Percentiles rank a stretch among this genome's conserved stretches.
Conservation (phyloP, 2,113 vertebrate species). For the Cygnus atratus region DNA sequence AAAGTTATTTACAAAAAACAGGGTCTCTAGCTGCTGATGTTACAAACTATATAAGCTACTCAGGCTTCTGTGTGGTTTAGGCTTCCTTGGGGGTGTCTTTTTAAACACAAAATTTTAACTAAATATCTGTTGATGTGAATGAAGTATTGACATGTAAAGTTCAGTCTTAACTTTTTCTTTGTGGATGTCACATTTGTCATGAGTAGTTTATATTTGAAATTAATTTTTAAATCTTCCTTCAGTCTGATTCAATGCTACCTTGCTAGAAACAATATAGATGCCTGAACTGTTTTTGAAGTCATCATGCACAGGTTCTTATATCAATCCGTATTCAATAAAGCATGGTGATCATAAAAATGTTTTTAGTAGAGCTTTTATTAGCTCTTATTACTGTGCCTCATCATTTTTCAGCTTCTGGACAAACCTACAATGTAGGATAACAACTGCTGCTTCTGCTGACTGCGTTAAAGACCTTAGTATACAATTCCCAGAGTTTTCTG, state of each 20-base stretch:
- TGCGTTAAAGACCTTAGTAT: not conserved
- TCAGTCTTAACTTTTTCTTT: not conserved
- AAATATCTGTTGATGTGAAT: not conserved
- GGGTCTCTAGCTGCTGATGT: not conserved
- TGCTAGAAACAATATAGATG: not conserved
- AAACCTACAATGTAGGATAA: not conserved
- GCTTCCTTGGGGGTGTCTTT: not conserved
- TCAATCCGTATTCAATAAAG: not conserved
- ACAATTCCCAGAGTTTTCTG: not conserved
- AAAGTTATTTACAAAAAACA: not conserved
- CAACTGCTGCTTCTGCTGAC: not conserved
- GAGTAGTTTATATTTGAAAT: not conserved
- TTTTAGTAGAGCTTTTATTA: not conserved
- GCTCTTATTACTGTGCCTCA: not conserved
- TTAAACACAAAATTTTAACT: not conserved
- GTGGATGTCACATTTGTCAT: not conserved
- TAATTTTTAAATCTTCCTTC: not conserved
- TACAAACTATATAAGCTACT: not conserved
- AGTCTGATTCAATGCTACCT: not conserved
- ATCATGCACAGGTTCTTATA: not conserved
- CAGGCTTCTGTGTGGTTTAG: not conserved
- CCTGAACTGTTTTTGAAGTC: not conserved
- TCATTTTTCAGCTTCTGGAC: not conserved
- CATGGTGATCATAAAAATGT: not conserved
- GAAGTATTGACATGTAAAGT: not conserved